Base-by-base conservation (phyloP, 2,797 vertebrate genomes). In the Gymnoscopelus braueri region DNA sequence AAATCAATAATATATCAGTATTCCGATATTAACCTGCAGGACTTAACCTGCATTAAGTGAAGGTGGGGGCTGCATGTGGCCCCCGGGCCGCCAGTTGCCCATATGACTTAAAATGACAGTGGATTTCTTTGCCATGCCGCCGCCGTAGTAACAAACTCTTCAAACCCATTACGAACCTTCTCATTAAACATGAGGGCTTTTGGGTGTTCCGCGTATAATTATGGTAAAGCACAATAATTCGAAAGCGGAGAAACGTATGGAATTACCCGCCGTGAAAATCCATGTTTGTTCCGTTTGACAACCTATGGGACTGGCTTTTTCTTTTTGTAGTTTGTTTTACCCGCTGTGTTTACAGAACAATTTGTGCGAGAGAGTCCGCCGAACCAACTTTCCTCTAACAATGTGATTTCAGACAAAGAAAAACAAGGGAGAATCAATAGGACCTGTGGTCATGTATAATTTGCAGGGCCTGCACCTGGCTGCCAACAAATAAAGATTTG, bases 401-500 rank as follows among this genome's bases (percentile, higher is more conserved):
- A 89, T 82, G 82, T 88, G 82, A 83, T 88, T 86, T 87, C 87
- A 91, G 84, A 91, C 78, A 77, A 85, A 88, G 85, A 88, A 91
- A 92, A 91, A 91, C 89, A 92, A 86, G 76, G 87, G 82, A 82
- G 84, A 90, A 92, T 93, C 91, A 87, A 93, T 93, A 91, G 74
- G 65, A 88, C 84, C 83, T 76, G 84, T 88, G 88, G 85, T 89
- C 89, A 88, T 91, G 87, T 91, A 91, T 91, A 91, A 91, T 93
- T 92, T 90, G 87, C 87, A 85, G 80, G 84, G 78, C 87, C 84
- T 84, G 83, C 87, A 89, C 87, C 88, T 88, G 87, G 87, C 87
- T 87, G 81, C 86, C 81, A 85, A 90, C 82, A 84, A 87, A 89
- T 84, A 86, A 83, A 89, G 75, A 84, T 52, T 12, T 70, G 32